These are phyloP conservation scores for Hedychridium roseum DNA, from an alignment of 2,888 invertebrate species.

Conservation along the genomic window DNA sequence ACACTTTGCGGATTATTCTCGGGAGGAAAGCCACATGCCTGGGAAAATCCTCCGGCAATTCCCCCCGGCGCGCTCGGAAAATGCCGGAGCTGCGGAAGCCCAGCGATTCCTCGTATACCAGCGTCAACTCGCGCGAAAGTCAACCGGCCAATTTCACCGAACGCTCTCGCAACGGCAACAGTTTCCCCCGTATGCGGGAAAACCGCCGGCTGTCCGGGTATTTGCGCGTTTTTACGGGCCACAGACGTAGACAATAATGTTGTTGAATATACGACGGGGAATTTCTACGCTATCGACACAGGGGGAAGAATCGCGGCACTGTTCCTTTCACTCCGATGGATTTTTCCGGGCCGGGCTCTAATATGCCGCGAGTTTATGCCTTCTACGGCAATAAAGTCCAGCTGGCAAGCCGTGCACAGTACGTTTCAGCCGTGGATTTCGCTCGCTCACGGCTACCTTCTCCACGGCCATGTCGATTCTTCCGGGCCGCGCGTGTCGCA, in stretches of 20 bases:
- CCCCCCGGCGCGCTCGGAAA: too few species aligned
- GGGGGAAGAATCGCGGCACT: conserved; percentile 15
- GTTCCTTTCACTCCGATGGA: conserved; percentile 25
- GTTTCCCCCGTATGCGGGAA: too few species aligned
- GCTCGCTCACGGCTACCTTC: too few species aligned
- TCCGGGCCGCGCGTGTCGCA: not conserved
- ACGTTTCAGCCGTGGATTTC: too few species aligned
- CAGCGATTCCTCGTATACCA: conserved; percentile 10
- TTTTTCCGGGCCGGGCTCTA: conserved; percentile 17
- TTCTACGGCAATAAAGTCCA: conserved; percentile 32
- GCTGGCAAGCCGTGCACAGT: too few species aligned
- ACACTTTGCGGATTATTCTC: conserved; percentile 21
- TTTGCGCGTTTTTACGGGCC: too few species aligned
- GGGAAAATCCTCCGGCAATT: conserved; percentile 29
- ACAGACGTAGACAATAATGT: too few species aligned
- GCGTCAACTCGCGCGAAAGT: not conserved
- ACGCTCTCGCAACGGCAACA: too few species aligned
- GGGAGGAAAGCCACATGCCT: conserved; percentile 22
- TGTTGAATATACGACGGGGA: too few species aligned
- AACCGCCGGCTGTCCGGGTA: too few species aligned
- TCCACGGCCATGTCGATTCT: conserved; percentile 9
- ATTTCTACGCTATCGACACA: conserved; percentile 8
- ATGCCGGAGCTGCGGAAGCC: conserved; percentile 4
- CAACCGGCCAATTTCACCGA: conserved; percentile 9
- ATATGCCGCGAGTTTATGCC: conserved; percentile 23